Evolutionary conservation across 2,888 invertebrate genomes (phyloP).

Genomic region (Spodoptera picta): DNA sequence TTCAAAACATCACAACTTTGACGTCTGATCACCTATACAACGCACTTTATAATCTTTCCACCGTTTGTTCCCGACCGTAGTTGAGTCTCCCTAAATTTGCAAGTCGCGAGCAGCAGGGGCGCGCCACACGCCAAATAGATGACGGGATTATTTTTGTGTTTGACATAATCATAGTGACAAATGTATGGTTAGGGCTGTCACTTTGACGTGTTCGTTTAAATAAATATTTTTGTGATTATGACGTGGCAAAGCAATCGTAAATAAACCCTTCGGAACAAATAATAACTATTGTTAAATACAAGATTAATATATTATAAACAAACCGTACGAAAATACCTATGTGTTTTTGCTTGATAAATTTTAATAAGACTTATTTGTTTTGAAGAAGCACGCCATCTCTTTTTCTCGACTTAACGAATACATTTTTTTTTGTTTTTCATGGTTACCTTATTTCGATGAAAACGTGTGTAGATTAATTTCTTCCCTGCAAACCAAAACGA

Average conservation of each 20-base stretch:
- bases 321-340: too few species aligned
- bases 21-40: conserved; percentile 85
- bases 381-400: too few species aligned
- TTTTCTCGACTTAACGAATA: too few species aligned
- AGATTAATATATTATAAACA: not conserved
- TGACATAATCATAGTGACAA: conserved; percentile 89
- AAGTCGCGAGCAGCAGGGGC: conserved; percentile 81
- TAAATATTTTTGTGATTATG: conserved; percentile 62
- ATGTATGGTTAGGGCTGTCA: conserved; percentile 84
- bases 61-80: conserved; percentile 69
- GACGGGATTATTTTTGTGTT: conserved; percentile 89
- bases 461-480: too few species aligned
- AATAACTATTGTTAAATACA: not conserved
- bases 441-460: too few species aligned
- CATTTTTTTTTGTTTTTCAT: too few species aligned
- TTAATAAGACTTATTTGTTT: too few species aligned
- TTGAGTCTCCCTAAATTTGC: conserved; percentile 82
- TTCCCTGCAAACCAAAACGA: not conserved
- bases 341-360: too few species aligned
- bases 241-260: conserved; percentile 57
- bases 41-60: conserved; percentile 82
- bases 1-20: conserved; percentile 81
- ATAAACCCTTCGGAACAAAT: conserved; percentile 20
- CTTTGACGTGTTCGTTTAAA: conserved; percentile 74
- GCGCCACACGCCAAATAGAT: conserved; percentile 85